Evolutionary conservation across 92 coral and sea anemone genomes (phyloP), one percentile per base, ranked within the genome.

Genomic region (Porites evermanni): DNA sequence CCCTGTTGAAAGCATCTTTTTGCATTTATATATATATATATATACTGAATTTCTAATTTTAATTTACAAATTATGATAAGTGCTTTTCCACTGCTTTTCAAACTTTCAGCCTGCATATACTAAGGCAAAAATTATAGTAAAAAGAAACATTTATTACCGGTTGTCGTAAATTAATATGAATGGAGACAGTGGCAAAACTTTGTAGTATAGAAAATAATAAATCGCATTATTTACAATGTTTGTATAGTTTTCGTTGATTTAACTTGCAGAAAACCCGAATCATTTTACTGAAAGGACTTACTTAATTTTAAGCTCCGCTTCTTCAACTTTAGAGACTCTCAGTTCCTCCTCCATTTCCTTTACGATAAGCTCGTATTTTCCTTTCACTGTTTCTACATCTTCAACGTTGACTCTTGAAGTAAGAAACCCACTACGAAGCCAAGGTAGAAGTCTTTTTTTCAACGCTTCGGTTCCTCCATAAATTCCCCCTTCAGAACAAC

Each of bases 391-490:
- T 4, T 89, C 80, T 26, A 23, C 80, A 69, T 90, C 90, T 73
- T 83, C 91, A n/a, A 83, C 10, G 67, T 79, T 87, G 74, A 80
- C 78, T 86, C 89, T 86, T 76, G 79, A 74, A 19, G 79, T 20
- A 18, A 85, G 64, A 61, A 69, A 86, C 9, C 91, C 87, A 19
- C 69, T 87, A 18, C 97, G 82, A 84, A 95, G 82, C 94, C 94
- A 93, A 3, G 98, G 98, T 13, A 95, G 74, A 54, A 93, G 92
- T 59, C 84, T 86, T 29, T 79, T 95, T 68, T 89, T 89, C 64
- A 93, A 54, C n/a, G 95, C 88, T 74, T 89, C 90, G 80, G 81
- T 89, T 10, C 96, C 95, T 24, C 95, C 95, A 19, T 95, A 89
- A 20, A 84, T 66, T 6, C 93, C 93, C 10, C 95, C 98, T 64